Base-by-base conservation (phyloP, 1,140 invertebrate species). In the Sipha flava region DNA sequence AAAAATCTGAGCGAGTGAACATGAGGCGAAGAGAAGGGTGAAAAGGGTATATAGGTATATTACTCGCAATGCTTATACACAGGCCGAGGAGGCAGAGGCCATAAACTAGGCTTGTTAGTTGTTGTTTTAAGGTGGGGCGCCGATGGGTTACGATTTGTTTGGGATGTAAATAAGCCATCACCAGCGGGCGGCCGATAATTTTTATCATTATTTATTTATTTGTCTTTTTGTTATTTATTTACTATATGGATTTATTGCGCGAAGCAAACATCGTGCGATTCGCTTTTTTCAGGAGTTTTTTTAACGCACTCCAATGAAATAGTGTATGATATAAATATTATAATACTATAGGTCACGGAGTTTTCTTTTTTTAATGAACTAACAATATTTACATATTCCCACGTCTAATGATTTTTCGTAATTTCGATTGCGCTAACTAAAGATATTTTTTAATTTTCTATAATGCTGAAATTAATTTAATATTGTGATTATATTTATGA, bases 111-210 rank as follows among this genome's bases (percentile, higher is more conserved):
- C 73, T 77, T 34, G 73, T 77, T 81, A 77, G 75, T 62, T 81
- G 73, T 81, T 64, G 80, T 81, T 81, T 79, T 79, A 79, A 79
- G 80, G 59, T 47, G 45, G 80, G 52, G 72, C 80, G 54, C 57
- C 57, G 73, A 77, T 77, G 73, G 73, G 73, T 77, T 77, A 77
- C 73, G 73, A 77, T 77, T 77, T 77, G 73, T 77, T 77, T 77
- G 52, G 52, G 73, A 77, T 77, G 73, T 77, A 77, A 77, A 77
- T 77, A 77, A 77, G 73, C 73, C 73, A 77, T 77, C 73, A 77
- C 73, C 73, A 77, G 73, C 73, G 73, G 73, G 73, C 73, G 73
- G 52, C 73, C 73, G 52, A 77, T 77, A 77, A 77, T 77, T 77
- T 77, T 77, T 77, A 77, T 59, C 52, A 57, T 77, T 77, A 77